Evolutionary conservation across 2,888 invertebrate genomes (phyloP).

Genomic region (Sepioteuthis lessoniana): DNA sequence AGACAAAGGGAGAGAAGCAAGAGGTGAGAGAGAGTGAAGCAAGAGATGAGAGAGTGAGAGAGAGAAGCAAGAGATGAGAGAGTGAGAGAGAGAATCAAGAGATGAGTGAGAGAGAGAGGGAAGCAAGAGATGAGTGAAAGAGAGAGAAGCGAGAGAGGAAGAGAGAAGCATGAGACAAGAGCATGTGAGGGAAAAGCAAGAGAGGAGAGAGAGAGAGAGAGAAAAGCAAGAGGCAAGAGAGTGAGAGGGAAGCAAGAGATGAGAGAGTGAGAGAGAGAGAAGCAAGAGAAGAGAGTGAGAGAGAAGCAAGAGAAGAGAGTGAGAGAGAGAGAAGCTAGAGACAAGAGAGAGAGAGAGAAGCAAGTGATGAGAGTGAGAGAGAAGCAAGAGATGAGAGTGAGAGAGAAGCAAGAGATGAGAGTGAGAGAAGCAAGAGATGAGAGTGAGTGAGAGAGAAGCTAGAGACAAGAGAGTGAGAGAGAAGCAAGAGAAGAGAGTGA

Average conservation of each 20-base stretch:
- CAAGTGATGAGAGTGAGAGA: not conserved
- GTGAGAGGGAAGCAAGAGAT: too few relatives aligned
- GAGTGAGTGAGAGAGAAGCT: too few relatives aligned
- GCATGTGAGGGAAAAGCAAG: not conserved
- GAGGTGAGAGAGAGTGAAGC: too few relatives aligned
- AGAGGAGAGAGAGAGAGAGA: not conserved
- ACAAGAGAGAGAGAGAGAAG: not conserved
- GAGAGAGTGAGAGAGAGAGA: not conserved
- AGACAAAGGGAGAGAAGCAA: too few relatives aligned
- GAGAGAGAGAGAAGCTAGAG: not conserved
- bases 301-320: not conserved
- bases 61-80: too few relatives aligned
- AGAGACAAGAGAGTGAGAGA: not conserved
- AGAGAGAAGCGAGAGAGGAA: not conserved
- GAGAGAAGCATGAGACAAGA: not conserved
- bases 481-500: not conserved
- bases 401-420: not conserved
- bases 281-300: not conserved
- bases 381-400: not conserved
- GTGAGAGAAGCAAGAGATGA: too few relatives aligned
- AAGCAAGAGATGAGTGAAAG: not conserved
- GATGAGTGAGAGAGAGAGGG: too few relatives aligned
- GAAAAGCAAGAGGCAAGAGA: not conserved
- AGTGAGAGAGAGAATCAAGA: too few relatives aligned
- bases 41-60: too few relatives aligned